Base-by-base conservation (phyloP, 2,888 invertebrate genomes). In the Meandrusa payeni region DNA sequence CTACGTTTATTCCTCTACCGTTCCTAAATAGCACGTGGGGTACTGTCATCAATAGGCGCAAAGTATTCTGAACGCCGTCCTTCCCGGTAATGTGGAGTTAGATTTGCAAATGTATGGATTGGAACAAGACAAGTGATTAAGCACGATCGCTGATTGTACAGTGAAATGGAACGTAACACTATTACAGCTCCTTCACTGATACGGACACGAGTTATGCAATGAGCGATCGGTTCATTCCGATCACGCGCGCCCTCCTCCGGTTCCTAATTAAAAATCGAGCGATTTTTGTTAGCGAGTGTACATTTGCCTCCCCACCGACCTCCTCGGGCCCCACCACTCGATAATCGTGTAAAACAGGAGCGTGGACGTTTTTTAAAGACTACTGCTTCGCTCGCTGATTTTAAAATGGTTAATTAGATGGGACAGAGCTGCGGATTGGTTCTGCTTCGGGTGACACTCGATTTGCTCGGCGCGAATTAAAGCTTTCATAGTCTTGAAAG, bases 191-290 rank as follows among this genome's bases (percentile, higher is more conserved):
- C 48, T 66, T 58, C 59, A 66, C 64, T 73, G 73, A 71, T 73
- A 69, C 71, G 57, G 61, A 54, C 59, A 54, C 52, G 52, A 50
- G 55, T 58, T 59, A 60, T 61, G 69, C 73, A 72, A 75, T 74
- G 76, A 76, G 72, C 68, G 69, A 76, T 66, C 63, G 60, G 57
- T 62, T 58, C 61, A 82, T 76, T 78, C 83, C 55, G 67, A 70
- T 82, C 85, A 83, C 82, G 82, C 69, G 69, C 75, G 50, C 55
- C 61, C 55, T 59, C 52, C 62, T 61, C 64, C 64, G 58, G 64
- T 58, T 71, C 71, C 81, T 85, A 85, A 86, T 86, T 86, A 83
- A 85, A n/a, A 85, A 85, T 85, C 85, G 82, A 82, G 76, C 70
- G 73, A 82, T 80, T 85, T 83, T 80, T 79, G 78, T 76, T 69